A percentile compares a stretch with the other conserved stretches of the same genome.
These are phyloP conservation scores for Toxotes chatareus DNA, from an alignment of 2,113 vertebrate genomes.

Conservation along the genomic window DNA sequence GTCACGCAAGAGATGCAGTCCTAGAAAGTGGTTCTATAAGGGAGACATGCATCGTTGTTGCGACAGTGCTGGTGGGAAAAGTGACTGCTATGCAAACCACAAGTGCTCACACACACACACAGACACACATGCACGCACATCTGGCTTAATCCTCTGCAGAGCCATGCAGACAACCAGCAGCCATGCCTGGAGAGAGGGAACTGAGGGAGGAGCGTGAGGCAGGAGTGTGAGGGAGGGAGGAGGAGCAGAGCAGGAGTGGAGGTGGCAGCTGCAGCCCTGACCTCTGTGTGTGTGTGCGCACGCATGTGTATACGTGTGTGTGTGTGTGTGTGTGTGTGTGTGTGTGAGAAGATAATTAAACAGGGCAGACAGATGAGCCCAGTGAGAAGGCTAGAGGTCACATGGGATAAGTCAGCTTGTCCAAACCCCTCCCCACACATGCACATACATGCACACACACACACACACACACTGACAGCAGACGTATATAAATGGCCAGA, in stretches of 20 bases:
- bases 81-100: slow-evolving; percentile 40
- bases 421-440: neutral
- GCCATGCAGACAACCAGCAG: slow-evolving; percentile 49
- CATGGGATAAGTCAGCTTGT: slow-evolving; percentile 51
- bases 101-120: neutral
- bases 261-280: slow-evolving; percentile 60
- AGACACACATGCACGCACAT: slow-evolving; percentile 23
- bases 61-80: slow-evolving; percentile 21
- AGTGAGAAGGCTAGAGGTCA: slow-evolving; percentile 59
- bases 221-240: neutral
- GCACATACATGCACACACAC: slow-evolving; percentile 23
- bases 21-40: slow-evolving; percentile 7
- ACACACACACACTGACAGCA: slow-evolving; percentile 35
- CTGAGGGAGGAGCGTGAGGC: neutral
- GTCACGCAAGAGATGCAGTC: neutral
- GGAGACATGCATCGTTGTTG: neutral
- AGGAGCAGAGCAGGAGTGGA: neutral
- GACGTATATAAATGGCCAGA: slow-evolving; percentile 54
- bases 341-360: slow-evolving; percentile 75
- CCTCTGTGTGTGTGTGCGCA: slow-evolving; percentile 32
- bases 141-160: slow-evolving; percentile 54
- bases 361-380: slow-evolving; percentile 75
- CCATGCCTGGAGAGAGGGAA: slow-evolving; percentile 30
- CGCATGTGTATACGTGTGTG: slow-evolving; percentile 31
- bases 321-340: slow-evolving; percentile 16